Evolutionary conservation across 2,797 vertebrate genomes (phyloP).

Genomic region (Vespertilio murinus): DNA sequence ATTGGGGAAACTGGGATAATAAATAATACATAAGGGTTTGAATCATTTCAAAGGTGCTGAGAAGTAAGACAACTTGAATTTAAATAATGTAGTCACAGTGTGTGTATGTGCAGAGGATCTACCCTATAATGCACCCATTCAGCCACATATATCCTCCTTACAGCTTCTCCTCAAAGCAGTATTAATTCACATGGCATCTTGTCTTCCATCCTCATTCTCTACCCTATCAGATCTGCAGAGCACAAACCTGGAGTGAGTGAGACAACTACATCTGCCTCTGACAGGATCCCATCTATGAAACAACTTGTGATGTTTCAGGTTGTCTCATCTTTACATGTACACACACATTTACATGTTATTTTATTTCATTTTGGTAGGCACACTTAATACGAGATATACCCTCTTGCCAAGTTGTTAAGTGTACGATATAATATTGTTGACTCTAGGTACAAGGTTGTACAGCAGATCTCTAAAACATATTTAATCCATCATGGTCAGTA

Average conservation of each 20-base stretch:
- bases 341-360: not conserved
- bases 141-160: not conserved
- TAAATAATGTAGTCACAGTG: not conserved
- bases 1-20: not conserved
- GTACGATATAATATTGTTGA: not conserved
- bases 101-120: not conserved
- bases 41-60: not conserved
- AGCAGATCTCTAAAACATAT: not conserved
- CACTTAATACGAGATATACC: not conserved
- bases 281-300: not conserved
- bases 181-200: too few species aligned
- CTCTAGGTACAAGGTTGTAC: not conserved
- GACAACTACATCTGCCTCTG: not conserved
- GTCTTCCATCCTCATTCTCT: not conserved
- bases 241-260: not conserved
- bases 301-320: not conserved
- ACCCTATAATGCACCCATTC: not conserved
- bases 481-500: not conserved
- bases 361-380: slow-evolving; percentile 20
- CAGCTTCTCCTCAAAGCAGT: not conserved
- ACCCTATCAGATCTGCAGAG: not conserved
- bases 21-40: not conserved
- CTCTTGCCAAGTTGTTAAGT: not conserved
- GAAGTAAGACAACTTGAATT: not conserved
- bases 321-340: not conserved